Percentiles rank a stretch among this genome's conserved stretches.
Conservation (phyloP, 2,113 vertebrate genomes). For the Sylvia atricapilla region DNA sequence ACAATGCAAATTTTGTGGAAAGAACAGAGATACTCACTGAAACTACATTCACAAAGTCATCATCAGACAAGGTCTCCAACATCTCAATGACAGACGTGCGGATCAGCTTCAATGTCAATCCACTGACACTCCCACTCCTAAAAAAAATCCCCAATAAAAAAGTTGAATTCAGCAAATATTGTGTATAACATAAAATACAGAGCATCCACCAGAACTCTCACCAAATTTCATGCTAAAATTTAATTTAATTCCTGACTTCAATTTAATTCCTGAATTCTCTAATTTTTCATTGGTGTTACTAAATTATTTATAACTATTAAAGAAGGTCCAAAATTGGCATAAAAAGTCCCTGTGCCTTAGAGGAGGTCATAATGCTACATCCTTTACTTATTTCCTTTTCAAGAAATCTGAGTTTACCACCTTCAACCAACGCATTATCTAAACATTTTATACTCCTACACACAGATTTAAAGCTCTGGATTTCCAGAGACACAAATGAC, state of each 20-base stretch:
- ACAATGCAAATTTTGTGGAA: not conserved
- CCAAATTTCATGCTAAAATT: not conserved
- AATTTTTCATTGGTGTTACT: not conserved
- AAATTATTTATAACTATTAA: not conserved
- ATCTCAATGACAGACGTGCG: conserved; percentile 95
- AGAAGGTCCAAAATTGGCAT: not conserved
- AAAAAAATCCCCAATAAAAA: not conserved
- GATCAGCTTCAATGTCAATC: conserved; percentile 93
- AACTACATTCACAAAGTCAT: conserved; percentile 98
- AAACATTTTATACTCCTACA: not conserved
- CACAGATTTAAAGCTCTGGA: not conserved
- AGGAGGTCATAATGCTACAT: not conserved
- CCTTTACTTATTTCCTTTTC: not conserved
- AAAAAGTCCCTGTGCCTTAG: not conserved
- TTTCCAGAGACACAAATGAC: not conserved
- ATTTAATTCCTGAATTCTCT: not conserved
- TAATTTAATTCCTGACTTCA: not conserved
- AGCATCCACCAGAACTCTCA: not conserved
- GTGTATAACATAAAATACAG: not conserved
- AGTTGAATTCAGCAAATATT: not conserved
- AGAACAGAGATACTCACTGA: conserved; percentile 83
- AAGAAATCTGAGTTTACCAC: not conserved
- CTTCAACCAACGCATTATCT: not conserved
- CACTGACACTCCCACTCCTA: conserved; percentile 96
- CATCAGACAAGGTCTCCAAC: conserved; percentile 96